Evolutionary conservation across 2,113 vertebrate species (phyloP), one percentile per base, ranked within the genome.

Genomic region (Phyllostomus discolor): DNA sequence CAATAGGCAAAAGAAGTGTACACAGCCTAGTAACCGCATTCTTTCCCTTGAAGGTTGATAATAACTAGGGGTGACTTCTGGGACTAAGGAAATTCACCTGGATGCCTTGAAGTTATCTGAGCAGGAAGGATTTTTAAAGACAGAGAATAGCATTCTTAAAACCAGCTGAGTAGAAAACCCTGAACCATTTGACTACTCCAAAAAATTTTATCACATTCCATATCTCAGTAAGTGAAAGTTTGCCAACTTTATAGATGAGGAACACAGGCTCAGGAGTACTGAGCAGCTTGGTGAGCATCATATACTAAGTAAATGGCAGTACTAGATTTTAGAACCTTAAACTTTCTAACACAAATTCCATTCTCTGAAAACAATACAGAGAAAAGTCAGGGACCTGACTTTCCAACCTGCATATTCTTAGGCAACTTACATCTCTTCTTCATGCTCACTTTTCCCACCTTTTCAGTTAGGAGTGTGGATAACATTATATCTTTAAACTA

Each of bases 21-120:
- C 0, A 0, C 38, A 8, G 3, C 24, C 43, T n/a, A 4, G 19
- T 26, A 50, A 17, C 41, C 35, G 10, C 3, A 54, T 10, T 48
- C 48, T n/a, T 33, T 35, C 22, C 35, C 12, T 35, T 31, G 16
- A 12, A 54, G 2, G 31, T 26, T 48, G 70, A 79, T 17, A 4
- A 73, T 4, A 72, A 15, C 33, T 28, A n/a, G 46, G 89, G 59
- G 54, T 80, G 52, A 79, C 14, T 50, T 73, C 54, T 33, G 79
- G n/a, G 28, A 50, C 33, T 59, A 17, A 79, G 20, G 70, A 16
- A 73, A 26, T 10, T 67, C 69, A 38, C 28, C 31, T 22, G 20
- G 19, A 15, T 28, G 14, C 33, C 10, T n/a, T 35, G 6, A 54
- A 35, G 35, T 38, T 28, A 15, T 52, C 16, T 14, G 28, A 92